These are phyloP conservation scores for Hydrocynus forskahlii DNA, from an alignment of 2,797 vertebrate species.

Conservation along the genomic window DNA sequence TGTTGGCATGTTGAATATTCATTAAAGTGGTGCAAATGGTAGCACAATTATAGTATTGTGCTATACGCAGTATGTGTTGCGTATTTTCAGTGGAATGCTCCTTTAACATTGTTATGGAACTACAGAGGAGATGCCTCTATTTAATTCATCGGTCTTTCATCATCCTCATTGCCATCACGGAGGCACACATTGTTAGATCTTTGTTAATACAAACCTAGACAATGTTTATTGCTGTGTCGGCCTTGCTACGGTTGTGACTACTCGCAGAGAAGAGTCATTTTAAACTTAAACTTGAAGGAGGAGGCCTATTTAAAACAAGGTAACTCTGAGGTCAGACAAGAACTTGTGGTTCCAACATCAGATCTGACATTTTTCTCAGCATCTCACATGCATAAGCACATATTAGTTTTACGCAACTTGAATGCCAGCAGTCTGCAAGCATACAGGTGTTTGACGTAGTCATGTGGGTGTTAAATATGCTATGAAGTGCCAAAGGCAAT, in stretches of 20 bases:
- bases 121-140: not conserved
- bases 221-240: too few species aligned
- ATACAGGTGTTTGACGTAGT: conserved; percentile 7
- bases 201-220: too few species aligned
- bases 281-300: too few species aligned
- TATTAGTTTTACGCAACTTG: not conserved
- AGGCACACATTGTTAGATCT: too few species aligned
- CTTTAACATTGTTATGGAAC: not conserved
- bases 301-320: not conserved
- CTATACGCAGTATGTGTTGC: too few species aligned
- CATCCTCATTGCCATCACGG: too few species aligned
- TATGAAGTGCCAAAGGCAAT: not conserved
- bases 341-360: not conserved
- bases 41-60: too few species aligned
- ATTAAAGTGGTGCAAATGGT: not conserved
- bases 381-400: too few species aligned
- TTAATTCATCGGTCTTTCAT: not conserved
- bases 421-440: not conserved
- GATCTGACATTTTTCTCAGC: not conserved
- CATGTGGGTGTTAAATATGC: not conserved
- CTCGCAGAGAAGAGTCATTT: not conserved
- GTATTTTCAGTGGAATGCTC: not conserved
- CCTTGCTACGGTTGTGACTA: not conserved
- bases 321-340: not conserved
- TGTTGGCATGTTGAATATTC: conserved; percentile 8